phyloP scores from a whole-genome alignment of 1,140 invertebrate genomes.

The Euwallacea similis region DNA sequence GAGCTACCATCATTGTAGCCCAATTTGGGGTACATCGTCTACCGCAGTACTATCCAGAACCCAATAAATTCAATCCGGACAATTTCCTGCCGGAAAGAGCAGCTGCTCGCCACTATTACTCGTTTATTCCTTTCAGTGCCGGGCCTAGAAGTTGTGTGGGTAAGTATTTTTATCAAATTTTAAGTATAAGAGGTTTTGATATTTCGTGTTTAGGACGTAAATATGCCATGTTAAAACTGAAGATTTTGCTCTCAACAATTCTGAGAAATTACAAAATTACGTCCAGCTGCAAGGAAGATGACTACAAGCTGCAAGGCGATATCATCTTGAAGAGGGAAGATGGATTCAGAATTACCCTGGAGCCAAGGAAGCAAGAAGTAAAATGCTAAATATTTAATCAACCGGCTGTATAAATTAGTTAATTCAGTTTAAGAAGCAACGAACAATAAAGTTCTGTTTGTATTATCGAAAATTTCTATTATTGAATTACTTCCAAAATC shows the following conservation, averaged over 20 bases:
- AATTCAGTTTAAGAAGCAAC: constrained; percentile 2
- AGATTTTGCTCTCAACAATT: constrained; percentile 81
- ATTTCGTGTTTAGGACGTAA: constrained; percentile 61
- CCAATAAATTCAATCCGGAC: constrained; percentile 85
- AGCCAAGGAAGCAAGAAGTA: constrained; percentile 60
- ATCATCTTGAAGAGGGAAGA: constrained; percentile 81
- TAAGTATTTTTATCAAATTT: constrained; percentile 52
- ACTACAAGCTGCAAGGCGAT: constrained; percentile 77
- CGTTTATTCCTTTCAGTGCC: constrained; percentile 88
- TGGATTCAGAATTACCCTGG: constrained; percentile 71
- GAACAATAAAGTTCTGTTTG: constrained; percentile 21
- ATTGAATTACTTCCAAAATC: too few species aligned
- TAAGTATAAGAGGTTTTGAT: neutral
- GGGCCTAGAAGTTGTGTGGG: constrained; percentile 83
- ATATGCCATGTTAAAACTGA: constrained; percentile 78
- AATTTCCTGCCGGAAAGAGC: constrained; percentile 85
- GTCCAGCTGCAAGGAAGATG: constrained; percentile 68
- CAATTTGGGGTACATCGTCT: constrained; percentile 76
- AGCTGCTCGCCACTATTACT: constrained; percentile 78
- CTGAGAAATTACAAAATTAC: constrained; percentile 77
- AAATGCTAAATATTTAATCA: neutral
- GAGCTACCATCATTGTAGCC: constrained; percentile 65
- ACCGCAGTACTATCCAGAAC: constrained; percentile 75
- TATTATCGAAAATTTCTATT: too few species aligned
- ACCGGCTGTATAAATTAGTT: neutral